Conservation (phyloP, 2,113 vertebrate genomes). For the Marcusenius ussheri region DNA sequence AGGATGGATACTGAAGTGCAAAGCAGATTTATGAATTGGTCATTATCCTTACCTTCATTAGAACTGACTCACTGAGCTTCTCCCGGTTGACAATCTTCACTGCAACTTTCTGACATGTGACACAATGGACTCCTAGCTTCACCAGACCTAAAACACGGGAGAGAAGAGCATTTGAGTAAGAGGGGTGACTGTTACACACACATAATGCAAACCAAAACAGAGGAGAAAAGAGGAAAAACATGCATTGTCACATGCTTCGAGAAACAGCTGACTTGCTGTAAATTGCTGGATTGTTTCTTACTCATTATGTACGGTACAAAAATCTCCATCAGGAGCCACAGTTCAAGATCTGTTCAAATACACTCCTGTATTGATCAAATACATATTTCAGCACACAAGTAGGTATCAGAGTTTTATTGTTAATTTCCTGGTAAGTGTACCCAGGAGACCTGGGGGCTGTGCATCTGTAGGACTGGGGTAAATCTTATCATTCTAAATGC, state of each 20-base stretch:
- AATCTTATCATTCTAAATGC: constrained; percentile 3
- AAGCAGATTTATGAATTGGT: neutral
- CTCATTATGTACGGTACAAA: neutral
- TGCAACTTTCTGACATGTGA: constrained; percentile 92
- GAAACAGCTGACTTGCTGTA: neutral
- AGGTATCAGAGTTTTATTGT: constrained; percentile 6
- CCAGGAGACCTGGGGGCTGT: neutral
- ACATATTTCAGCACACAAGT: neutral
- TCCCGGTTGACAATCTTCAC: constrained; percentile 96
- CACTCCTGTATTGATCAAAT: neutral
- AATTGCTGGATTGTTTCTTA: neutral
- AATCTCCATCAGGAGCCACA: neutral
- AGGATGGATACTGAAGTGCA: neutral
- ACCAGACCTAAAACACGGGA: constrained; percentile 62
- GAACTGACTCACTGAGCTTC: constrained; percentile 93
- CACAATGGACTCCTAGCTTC: constrained; percentile 77
- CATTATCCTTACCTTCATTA: constrained; percentile 74
- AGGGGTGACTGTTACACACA: neutral
- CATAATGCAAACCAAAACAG: neutral
- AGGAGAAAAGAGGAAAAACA: neutral
- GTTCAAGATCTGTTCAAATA: neutral
- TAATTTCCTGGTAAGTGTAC: neutral
- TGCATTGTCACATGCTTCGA: neutral
- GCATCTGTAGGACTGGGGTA: neutral
- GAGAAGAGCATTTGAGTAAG: neutral